These are phyloP conservation scores for Megalops cyprinoides DNA, from an alignment of 2,797 vertebrate genomes.

Conservation along the genomic window DNA sequence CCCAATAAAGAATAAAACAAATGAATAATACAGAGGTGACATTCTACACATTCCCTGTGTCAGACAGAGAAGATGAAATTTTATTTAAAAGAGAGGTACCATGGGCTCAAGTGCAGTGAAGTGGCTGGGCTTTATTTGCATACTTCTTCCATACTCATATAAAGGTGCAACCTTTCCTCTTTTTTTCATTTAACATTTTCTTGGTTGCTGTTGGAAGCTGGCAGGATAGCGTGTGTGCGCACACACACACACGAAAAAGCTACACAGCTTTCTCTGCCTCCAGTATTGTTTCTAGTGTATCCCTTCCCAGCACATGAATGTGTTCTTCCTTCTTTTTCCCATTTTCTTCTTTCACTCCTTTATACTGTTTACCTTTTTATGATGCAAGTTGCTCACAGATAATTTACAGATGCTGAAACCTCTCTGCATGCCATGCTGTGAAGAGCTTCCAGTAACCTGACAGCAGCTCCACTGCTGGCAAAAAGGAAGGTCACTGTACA, in stretches of 20 bases:
- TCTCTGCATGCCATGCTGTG: constrained; percentile 38
- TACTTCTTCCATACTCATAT: not conserved
- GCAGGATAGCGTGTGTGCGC: too few relatives aligned
- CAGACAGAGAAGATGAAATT: constrained; percentile 5
- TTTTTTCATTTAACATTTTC: not conserved
- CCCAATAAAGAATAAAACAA: constrained; percentile 70
- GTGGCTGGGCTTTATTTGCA: constrained; percentile 7
- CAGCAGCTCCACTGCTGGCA: too few relatives aligned
- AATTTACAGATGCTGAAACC: constrained; percentile 44
- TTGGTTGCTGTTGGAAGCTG: not conserved
- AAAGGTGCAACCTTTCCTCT: not conserved
- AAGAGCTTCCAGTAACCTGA: too few relatives aligned
- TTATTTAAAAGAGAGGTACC: not conserved
- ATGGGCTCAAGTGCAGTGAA: too few relatives aligned
- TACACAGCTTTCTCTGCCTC: too few relatives aligned
- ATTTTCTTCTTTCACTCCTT: too few relatives aligned
- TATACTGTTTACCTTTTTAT: too few relatives aligned
- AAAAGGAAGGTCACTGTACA: too few relatives aligned
- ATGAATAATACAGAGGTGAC: constrained; percentile 67
- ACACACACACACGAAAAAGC: too few relatives aligned
- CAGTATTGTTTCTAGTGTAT: too few relatives aligned
- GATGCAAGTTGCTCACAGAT: not conserved
- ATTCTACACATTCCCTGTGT: constrained; percentile 61
- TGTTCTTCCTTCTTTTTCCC: too few relatives aligned
- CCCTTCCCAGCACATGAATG: too few relatives aligned